Evolutionary conservation across 2,113 vertebrate species (phyloP).

Genomic region (Hylia prasina): DNA sequence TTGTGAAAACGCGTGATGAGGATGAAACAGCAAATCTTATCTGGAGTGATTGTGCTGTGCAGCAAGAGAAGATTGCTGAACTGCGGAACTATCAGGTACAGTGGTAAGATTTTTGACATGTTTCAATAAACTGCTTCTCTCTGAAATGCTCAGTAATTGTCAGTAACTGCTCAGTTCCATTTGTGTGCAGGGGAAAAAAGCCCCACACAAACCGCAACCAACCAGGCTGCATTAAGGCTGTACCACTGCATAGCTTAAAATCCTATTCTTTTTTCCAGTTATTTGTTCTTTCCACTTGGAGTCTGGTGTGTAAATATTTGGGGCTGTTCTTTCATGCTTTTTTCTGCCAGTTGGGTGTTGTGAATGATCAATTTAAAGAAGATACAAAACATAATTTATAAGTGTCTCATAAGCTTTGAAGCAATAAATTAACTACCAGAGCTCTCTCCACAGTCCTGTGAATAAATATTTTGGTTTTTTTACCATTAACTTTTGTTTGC

Average conservation of each 20-base stretch:
- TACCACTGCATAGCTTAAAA: neutral
- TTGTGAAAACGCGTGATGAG: conserved; percentile 88
- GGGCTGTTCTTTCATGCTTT: neutral
- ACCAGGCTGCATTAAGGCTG: neutral
- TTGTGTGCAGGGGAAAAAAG: neutral
- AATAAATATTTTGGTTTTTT: neutral
- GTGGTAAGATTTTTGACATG: neutral
- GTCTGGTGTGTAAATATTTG: neutral
- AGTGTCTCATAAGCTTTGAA: neutral
- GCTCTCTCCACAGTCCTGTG: neutral
- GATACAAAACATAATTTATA: neutral
- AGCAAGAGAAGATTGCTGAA: conserved; percentile 96
- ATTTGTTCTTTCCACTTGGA: neutral
- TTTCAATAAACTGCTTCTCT: neutral
- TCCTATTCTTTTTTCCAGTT: neutral
- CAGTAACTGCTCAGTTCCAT: neutral
- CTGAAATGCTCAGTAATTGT: neutral
- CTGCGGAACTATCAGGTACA: conserved; percentile 95
- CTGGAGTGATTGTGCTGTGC: conserved; percentile 95
- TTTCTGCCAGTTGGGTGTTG: neutral
- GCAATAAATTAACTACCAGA: neutral
- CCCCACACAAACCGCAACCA: neutral
- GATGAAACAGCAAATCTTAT: conserved; percentile 97
- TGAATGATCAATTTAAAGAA: neutral
- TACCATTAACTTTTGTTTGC: neutral